Percentiles rank a stretch among this genome's conserved stretches.
These are phyloP conservation scores for Chrosomus eos DNA, from an alignment of 2,797 vertebrate genomes.

Conservation along the genomic window DNA sequence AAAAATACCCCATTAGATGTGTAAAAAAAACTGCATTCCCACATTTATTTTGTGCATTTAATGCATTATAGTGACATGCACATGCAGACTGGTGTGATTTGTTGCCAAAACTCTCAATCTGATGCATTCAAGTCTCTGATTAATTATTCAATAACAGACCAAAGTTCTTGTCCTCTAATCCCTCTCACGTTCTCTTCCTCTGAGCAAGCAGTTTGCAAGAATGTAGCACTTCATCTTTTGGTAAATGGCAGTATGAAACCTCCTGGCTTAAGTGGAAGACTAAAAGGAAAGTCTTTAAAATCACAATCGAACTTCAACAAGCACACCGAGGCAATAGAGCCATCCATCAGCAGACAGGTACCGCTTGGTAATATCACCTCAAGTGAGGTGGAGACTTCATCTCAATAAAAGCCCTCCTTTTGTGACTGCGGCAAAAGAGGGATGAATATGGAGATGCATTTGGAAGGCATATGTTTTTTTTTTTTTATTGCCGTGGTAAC, in stretches of 20 bases:
- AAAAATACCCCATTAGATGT: not conserved
- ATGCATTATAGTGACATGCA: not conserved
- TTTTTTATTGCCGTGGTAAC: constrained; percentile 61
- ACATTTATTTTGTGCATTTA: not conserved
- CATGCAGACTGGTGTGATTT: not conserved
- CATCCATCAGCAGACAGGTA: constrained; percentile 67
- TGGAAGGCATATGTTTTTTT: constrained; percentile 62
- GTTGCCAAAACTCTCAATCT: not conserved
- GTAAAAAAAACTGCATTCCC: not conserved
- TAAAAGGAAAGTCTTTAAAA: constrained; percentile 54
- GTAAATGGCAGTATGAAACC: constrained; percentile 42
- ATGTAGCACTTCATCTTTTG: constrained; percentile 23
- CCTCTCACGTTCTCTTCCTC: not conserved
- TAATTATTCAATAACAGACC: constrained; percentile 5
- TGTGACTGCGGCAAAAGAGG: constrained; percentile 62
- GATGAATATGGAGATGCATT: constrained; percentile 72
- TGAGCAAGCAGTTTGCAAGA: constrained; percentile 24
- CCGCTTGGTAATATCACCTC: constrained; percentile 71
- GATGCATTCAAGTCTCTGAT: not conserved
- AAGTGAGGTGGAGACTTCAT: constrained; percentile 74
- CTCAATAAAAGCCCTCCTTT: constrained; percentile 74
- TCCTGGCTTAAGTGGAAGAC: constrained; percentile 32
- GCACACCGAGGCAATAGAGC: constrained; percentile 59
- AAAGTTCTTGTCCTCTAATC: constrained; percentile 14
- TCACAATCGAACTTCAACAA: constrained; percentile 57